Evolutionary conservation across 2,888 invertebrate species (phyloP).

Genomic region (Andrena bicolor): DNA sequence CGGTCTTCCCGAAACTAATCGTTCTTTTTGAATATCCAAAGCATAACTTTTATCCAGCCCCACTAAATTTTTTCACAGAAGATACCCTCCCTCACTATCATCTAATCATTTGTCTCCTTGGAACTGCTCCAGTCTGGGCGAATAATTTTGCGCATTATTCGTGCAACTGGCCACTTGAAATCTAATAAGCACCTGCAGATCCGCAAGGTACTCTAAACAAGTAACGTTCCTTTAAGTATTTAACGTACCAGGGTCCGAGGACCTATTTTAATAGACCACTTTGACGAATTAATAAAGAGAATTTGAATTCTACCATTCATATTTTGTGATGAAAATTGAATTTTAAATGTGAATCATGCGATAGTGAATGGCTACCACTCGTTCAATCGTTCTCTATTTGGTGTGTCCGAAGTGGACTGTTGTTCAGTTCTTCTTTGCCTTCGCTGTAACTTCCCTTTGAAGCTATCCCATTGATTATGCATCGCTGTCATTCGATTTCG

Average conservation of each 20-base stretch:
- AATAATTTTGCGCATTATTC: constrained; percentile 6
- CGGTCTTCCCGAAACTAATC: background rate
- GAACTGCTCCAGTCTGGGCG: background rate
- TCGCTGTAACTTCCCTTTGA: background rate
- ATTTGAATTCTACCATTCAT: background rate
- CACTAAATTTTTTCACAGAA: background rate
- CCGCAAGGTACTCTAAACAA: too few species aligned
- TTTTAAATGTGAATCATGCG: constrained; percentile 26
- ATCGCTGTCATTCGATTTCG: constrained; percentile 12
- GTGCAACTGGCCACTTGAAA: constrained; percentile 19
- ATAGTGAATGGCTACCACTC: constrained; percentile 17
- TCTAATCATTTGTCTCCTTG: constrained; percentile 11
- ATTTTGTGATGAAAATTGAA: constrained; percentile 9
- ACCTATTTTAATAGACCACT: background rate
- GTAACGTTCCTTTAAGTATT: background rate
- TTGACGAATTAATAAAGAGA: background rate
- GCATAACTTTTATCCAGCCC: constrained; percentile 15
- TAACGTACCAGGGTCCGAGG: background rate
- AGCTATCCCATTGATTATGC: background rate
- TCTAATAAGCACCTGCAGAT: background rate
- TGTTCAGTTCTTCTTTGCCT: constrained; percentile 4
- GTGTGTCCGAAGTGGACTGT: background rate
- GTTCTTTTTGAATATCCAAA: background rate
- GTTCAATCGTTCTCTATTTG: constrained; percentile 10
- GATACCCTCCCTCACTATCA: background rate